Conservation (phyloP, 1,140 invertebrate genomes). For the Panagrolaimus sp. region DNA sequence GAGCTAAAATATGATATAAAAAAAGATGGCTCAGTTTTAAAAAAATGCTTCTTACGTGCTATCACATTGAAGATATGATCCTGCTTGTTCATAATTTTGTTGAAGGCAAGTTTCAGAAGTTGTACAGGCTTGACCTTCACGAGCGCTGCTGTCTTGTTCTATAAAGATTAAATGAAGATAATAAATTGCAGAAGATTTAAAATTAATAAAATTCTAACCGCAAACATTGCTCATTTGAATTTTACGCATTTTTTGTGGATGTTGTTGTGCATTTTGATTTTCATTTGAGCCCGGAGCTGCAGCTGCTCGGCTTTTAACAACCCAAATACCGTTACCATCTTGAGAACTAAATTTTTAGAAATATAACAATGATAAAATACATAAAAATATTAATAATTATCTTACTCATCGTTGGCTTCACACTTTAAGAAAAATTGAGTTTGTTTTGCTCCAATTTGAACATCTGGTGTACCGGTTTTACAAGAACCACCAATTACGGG, state of each 20-base stretch:
- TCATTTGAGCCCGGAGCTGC: constrained; percentile 6
- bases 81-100: constrained; percentile 38
- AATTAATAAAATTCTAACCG: constrained; percentile 25
- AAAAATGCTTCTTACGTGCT: constrained; percentile 40
- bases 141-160: constrained; percentile 51
- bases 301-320: constrained; percentile 46
- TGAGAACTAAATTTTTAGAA: constrained; percentile 39
- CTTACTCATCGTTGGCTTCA: constrained; percentile 34
- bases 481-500: constrained; percentile 55
- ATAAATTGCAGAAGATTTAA: constrained; percentile 18
- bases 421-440: constrained; percentile 57
- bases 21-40: neutral
- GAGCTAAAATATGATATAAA: constrained; percentile 22
- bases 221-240: constrained; percentile 35
- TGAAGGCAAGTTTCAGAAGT: constrained; percentile 53
- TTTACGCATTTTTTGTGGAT: constrained; percentile 39
- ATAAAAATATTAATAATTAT: neutral
- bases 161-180: constrained; percentile 14
- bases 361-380: neutral
- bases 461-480: constrained; percentile 49
- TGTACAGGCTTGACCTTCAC: constrained; percentile 39
- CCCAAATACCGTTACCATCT: constrained; percentile 52
- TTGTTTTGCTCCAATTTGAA: constrained; percentile 57
- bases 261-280: constrained; percentile 26
- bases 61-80: constrained; percentile 52